Evolutionary conservation across 1,140 invertebrate genomes (phyloP), one percentile per base, ranked within the genome.

Genomic region (Tetranychus cinnabarinus): DNA sequence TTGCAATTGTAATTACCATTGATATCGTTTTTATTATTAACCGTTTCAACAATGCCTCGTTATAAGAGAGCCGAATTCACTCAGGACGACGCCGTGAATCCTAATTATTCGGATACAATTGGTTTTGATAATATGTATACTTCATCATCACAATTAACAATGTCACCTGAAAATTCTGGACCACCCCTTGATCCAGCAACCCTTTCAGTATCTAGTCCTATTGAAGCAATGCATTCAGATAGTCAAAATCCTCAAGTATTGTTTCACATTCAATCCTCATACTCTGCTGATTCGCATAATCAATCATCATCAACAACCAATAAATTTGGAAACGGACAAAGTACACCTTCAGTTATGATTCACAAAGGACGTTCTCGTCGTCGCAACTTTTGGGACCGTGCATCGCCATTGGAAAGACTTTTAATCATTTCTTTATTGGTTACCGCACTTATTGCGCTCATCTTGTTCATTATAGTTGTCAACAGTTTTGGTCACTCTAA

Each of bases 321-420:
- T n/a, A 33, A 36, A 36, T 34, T 15, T 36, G 13, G 31, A 10
- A 33, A n/a, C 8, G 56, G 50, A 46, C 56, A 15, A 35, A 23
- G 35, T 36, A 12, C 12, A 31, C 15, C 34, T n/a, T 34, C 55
- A n/a, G 5, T 52, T 15, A 56, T 39, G 35, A 37, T 56, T 10
- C 34, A 68, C 63, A 42, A 66, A 52, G 50, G 62, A n/a, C 36
- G 63, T 15, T 59, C 58, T 65, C 42, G 67, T 68, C 62, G 68
- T 66, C 64, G 67, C 61, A 79, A 75, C 65, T 72, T 81, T 66
- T 82, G 77, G 82, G 78, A 81, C 70, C 76, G 78, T 58, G 72
- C 79, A 42, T 78, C 73, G 4, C 68, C 72, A 4, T 64, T 82
- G 45, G 80, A 82, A 67, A 79, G 76, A 71, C 73, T 74, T 31